phyloP scores from a whole-genome alignment of 2,113 vertebrate genomes.

The human (Homo sapiens) region GRCh38 chr6:115526501-115527000 shows the following conservation, averaged over 20 bases:
- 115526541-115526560: neutral
- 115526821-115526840: neutral
- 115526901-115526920: neutral
- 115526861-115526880: constrained; percentile 13
- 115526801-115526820: neutral
- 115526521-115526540: neutral
- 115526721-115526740: neutral
- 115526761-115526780: neutral
- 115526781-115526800: neutral
- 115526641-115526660: neutral
- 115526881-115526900: neutral
- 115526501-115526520: neutral
- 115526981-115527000: neutral
- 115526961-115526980: neutral
- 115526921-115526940: neutral
- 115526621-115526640: neutral
- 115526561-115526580: neutral
- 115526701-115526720: neutral
- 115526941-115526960: neutral
- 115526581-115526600: neutral
- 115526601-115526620: neutral
- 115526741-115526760: neutral
- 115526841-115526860: neutral
- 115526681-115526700: neutral
- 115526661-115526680: neutral